phyloP scores from a whole-genome alignment of 2,888 invertebrate species.

The Drosophila longiperda region DNA sequence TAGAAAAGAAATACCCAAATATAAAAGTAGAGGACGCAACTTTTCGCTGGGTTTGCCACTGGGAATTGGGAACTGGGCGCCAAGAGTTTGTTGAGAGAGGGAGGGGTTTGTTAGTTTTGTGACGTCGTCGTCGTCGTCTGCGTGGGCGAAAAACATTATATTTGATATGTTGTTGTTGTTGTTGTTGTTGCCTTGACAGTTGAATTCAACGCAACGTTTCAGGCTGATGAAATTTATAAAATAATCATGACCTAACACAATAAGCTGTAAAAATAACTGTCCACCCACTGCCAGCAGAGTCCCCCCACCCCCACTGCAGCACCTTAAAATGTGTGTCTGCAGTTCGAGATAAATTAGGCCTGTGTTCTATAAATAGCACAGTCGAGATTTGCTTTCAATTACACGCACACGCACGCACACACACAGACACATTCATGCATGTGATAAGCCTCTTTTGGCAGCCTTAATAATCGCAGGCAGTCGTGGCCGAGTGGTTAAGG shows the following conservation, averaged over 20 bases:
- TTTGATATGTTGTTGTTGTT: slow-evolving; percentile 12
- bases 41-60: slow-evolving; percentile 26
- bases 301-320: neutral
- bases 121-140: slow-evolving; percentile 19
- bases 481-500: slow-evolving; percentile 86
- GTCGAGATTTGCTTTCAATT: neutral
- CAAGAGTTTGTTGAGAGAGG: neutral
- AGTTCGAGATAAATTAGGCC: neutral
- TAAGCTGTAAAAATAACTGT: slow-evolving; percentile 64
- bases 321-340: neutral
- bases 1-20: slow-evolving; percentile 29
- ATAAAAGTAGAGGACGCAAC: slow-evolving; percentile 40
- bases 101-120: neutral
- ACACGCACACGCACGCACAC: neutral
- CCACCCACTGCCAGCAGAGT: slow-evolving; percentile 3
- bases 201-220: slow-evolving; percentile 55
- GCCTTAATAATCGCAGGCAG: slow-evolving; percentile 57
- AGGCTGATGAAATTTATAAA: slow-evolving; percentile 62
- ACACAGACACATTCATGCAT: neutral
- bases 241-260: slow-evolving; percentile 76
- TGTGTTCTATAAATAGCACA: slow-evolving; percentile 23
- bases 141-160: slow-evolving; percentile 37
- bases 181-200: slow-evolving; percentile 32
- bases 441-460: neutral
- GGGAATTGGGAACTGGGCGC: neutral